Evolutionary conservation across 1,140 invertebrate genomes (phyloP), one percentile per base, ranked within the genome.

Genomic region (Bombus sylvicola): DNA sequence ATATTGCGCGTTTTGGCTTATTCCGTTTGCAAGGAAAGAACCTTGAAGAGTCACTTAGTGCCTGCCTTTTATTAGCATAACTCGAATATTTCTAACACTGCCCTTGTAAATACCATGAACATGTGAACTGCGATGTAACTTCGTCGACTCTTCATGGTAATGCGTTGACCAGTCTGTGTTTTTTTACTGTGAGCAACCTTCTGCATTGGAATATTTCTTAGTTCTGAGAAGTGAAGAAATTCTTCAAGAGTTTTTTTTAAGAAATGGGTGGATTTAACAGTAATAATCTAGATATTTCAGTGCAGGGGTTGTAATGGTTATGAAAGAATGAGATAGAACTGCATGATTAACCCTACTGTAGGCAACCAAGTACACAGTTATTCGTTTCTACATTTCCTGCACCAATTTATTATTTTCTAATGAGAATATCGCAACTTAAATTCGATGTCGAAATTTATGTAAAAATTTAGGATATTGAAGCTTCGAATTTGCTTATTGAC

Each of bases 31-130:
- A 68, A 74, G 66, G 66, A 57, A 71, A 28, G 77, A 83, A 91
- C 86, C 83, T 91, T 89, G 81, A 81, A 85, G 91, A 91, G 87
- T 91, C 88, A 91, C 88, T 92, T 92, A 92, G 92, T 93, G 92
- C 91, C 92, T 93, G 89, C 83, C 86, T 92, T 88, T 91, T 86
- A 91, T 53, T 90, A 91, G 83, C 72, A 77, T 90, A 91, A 92
- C 47, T 93, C 81, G 71, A 66, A 92, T 92, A 91, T 79, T 88
- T 92, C 87, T 90, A 93, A 92, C 92, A 92, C 92, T 93, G 92
- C 92, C 92, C 90, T 64, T 92, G 92, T 92, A 92, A 92, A 92
- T 92, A 92, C 62, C 83, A 66, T 86, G 43, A 83, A 71, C 53
- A 62, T n/a, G 12, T 43, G 68, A 82, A 85, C 66, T 81, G 41